Conservation (phyloP, 1,140 invertebrate genomes). For the Chrysopa pallens region DNA sequence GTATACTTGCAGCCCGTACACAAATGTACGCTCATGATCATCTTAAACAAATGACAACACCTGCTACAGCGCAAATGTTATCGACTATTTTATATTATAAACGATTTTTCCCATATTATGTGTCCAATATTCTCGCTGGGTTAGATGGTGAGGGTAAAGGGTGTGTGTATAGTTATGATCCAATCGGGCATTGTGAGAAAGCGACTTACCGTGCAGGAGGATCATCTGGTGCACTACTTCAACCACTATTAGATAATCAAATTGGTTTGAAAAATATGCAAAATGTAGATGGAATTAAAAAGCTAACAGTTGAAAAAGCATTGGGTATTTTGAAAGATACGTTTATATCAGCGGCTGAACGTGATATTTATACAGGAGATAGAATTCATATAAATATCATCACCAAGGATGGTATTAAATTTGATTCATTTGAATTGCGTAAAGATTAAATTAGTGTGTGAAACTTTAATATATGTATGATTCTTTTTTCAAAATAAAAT, state of each 20-base stretch:
- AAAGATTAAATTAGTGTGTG: conserved; percentile 44
- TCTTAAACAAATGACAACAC: conserved; percentile 80
- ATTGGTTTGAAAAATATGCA: conserved; percentile 77
- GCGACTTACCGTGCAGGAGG: conserved; percentile 68
- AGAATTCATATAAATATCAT: conserved; percentile 74
- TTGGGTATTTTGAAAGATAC: conserved; percentile 78
- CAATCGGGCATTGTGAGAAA: conserved; percentile 83
- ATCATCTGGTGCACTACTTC: conserved; percentile 58
- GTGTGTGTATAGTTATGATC: conserved; percentile 89
- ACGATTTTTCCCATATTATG: conserved; percentile 97
- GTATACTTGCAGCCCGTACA: conserved; percentile 70
- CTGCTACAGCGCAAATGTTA: conserved; percentile 85
- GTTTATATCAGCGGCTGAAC: conserved; percentile 90
- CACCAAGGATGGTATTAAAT: conserved; percentile 35
- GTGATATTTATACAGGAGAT: conserved; percentile 96
- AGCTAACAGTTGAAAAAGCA: conserved; percentile 61
- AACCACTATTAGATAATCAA: conserved; percentile 79
- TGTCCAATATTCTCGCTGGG: conserved; percentile 88
- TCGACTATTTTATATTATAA: conserved; percentile 93
- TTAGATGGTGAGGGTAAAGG: conserved; percentile 77
- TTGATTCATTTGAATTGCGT: conserved; percentile 45
- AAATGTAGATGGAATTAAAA: conserved; percentile 33
- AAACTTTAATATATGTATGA: too few species aligned
- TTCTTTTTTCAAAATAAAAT: too few species aligned
- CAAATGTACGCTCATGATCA: conserved; percentile 94